Percentiles rank a stretch among this genome's conserved stretches.
phyloP scores from a whole-genome alignment of 2,797 vertebrate genomes.

The Acridotheres tristis region DNA sequence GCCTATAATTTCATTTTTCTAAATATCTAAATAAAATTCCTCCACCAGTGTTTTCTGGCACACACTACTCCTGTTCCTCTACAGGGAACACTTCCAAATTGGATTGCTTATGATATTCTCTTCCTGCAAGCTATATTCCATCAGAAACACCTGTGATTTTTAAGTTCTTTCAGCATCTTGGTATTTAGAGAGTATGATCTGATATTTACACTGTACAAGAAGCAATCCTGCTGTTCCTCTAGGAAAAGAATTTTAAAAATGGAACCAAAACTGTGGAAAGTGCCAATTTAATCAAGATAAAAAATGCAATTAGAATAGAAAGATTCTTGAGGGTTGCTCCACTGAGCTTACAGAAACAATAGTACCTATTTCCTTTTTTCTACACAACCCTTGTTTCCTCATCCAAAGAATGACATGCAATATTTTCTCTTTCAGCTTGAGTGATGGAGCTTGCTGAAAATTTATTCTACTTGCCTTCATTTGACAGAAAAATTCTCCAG shows the following conservation, averaged over 20 bases:
- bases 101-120: background rate
- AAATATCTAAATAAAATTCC: background rate
- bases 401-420: background rate
- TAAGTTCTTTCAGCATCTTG: background rate
- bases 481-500: background rate
- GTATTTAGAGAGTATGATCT: background rate
- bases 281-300: background rate
- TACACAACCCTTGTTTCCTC: background rate
- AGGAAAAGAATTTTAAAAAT: background rate
- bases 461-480: background rate
- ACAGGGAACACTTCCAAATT: background rate
- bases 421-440: background rate
- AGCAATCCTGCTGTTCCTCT: background rate
- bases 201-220: background rate
- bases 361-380: background rate
- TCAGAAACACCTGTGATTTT: slow-evolving; percentile 17
- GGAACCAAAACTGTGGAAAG: background rate
- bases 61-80: background rate
- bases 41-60: background rate
- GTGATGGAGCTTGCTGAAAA: background rate
- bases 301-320: background rate
- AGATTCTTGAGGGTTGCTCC: background rate
- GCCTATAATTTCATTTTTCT: background rate
- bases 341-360: background rate
- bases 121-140: background rate